Conservation (phyloP, 2,888 invertebrate genomes). For the Empis livida region DNA sequence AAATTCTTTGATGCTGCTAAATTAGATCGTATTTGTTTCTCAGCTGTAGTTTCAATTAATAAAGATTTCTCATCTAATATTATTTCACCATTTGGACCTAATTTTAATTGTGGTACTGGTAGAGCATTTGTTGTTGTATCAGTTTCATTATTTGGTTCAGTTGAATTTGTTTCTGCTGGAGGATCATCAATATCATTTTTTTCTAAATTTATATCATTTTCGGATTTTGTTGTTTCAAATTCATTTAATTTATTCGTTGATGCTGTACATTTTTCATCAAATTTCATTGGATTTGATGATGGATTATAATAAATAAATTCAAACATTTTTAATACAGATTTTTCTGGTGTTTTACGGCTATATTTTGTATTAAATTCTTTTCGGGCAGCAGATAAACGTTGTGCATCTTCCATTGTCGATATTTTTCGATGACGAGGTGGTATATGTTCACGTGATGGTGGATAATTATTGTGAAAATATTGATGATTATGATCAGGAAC, state of each 20-base stretch:
- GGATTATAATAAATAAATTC: constrained; percentile 91
- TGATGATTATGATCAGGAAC: neutral
- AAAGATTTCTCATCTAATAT: constrained; percentile 66
- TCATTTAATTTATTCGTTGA: constrained; percentile 11
- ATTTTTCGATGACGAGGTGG: constrained; percentile 4
- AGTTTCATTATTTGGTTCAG: constrained; percentile 12
- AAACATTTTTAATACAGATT: constrained; percentile 70
- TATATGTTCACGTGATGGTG: neutral
- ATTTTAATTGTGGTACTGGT: constrained; percentile 72
- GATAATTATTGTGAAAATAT: constrained; percentile 4
- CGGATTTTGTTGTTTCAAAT: neutral
- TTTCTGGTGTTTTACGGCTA: constrained; percentile 43
- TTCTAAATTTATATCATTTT: neutral
- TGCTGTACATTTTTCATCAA: constrained; percentile 1
- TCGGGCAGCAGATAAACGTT: constrained; percentile 41
- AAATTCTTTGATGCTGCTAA: constrained; percentile 49
- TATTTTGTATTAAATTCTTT: constrained; percentile 41
- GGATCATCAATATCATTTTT: neutral
- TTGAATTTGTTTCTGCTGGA: constrained; percentile 6
- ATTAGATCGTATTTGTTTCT: constrained; percentile 46
- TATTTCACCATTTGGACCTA: constrained; percentile 74
- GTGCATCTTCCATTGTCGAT: constrained; percentile 33
- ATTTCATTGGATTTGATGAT: constrained; percentile 57
- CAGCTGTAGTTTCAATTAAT: constrained; percentile 47
- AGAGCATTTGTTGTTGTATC: constrained; percentile 26